Evolutionary conservation across 2,888 invertebrate genomes (phyloP).

Genomic region (Rhopalosiphum nymphaeae): DNA sequence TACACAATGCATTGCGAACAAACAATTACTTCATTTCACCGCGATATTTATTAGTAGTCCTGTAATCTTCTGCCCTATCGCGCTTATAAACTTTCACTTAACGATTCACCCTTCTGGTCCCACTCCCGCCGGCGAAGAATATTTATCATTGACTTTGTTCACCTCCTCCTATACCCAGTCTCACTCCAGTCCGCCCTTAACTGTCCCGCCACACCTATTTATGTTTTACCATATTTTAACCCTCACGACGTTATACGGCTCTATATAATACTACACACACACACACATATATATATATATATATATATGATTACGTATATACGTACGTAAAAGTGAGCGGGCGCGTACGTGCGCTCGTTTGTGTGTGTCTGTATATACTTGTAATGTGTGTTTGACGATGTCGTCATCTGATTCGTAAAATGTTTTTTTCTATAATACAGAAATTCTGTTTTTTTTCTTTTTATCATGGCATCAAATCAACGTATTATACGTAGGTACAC

Average conservation of each 20-base stretch:
- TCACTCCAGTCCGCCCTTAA: not conserved
- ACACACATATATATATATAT: not conserved
- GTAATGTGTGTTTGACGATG: not conserved
- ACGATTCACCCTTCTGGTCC: conserved; percentile 26
- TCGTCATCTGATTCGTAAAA: not conserved
- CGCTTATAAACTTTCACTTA: conserved; percentile 37
- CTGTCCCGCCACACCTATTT: conserved; percentile 4
- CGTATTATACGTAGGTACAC: not conserved
- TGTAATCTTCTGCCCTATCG: conserved; percentile 31
- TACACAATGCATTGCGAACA: not conserved
- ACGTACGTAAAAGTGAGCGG: not conserved
- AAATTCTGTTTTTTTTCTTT: not conserved
- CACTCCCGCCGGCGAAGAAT: not conserved
- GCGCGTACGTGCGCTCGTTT: not conserved
- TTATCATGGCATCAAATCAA: not conserved
- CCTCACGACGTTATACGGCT: not conserved
- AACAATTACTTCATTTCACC: conserved; percentile 4
- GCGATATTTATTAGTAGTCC: not conserved
- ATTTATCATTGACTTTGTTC: conserved; percentile 7
- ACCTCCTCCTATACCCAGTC: not conserved
- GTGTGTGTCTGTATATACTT: not conserved
- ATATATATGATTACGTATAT: not conserved
- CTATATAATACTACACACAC: not conserved
- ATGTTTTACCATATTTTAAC: not conserved
- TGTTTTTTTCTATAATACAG: not conserved